Evolutionary conservation across 2,113 vertebrate genomes (phyloP).

Genomic region (Eolophus roseicapilla): DNA sequence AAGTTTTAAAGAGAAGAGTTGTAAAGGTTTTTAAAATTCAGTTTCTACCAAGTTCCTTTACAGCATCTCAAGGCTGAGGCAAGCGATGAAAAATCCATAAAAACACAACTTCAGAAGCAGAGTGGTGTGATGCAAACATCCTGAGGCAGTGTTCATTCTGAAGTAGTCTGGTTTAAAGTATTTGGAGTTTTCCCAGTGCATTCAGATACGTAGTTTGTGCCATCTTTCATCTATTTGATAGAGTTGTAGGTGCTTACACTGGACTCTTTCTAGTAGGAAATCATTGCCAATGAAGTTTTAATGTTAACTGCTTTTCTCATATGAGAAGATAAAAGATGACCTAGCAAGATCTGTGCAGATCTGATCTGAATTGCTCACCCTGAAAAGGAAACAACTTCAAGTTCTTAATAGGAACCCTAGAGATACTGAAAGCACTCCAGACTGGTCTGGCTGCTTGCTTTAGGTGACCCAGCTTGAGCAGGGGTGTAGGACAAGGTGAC

Average conservation of each 20-base stretch:
- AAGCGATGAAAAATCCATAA: slow-evolving; percentile 13
- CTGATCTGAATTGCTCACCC: neutral
- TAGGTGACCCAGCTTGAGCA: neutral
- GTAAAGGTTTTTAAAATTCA: slow-evolving; percentile 11
- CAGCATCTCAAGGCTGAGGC: neutral
- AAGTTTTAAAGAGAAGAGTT: neutral
- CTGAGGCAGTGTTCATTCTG: slow-evolving; percentile 19
- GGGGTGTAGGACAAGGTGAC: neutral
- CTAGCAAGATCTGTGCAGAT: neutral
- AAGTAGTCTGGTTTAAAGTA: neutral
- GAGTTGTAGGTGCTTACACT: neutral
- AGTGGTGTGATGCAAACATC: slow-evolving; percentile 49
- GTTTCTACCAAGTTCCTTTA: neutral
- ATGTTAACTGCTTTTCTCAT: neutral
- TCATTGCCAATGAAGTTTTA: neutral
- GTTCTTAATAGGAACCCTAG: neutral
- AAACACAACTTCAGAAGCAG: slow-evolving; percentile 33
- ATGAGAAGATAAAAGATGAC: neutral
- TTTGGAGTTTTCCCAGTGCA: neutral
- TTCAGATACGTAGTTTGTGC: neutral
- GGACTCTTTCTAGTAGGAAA: neutral
- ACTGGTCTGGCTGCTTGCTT: neutral
- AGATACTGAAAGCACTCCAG: neutral
- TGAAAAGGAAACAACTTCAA: neutral
- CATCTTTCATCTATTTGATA: neutral